Base-by-base conservation (phyloP, 2,888 invertebrate genomes). In the Saturnia pavonia region DNA sequence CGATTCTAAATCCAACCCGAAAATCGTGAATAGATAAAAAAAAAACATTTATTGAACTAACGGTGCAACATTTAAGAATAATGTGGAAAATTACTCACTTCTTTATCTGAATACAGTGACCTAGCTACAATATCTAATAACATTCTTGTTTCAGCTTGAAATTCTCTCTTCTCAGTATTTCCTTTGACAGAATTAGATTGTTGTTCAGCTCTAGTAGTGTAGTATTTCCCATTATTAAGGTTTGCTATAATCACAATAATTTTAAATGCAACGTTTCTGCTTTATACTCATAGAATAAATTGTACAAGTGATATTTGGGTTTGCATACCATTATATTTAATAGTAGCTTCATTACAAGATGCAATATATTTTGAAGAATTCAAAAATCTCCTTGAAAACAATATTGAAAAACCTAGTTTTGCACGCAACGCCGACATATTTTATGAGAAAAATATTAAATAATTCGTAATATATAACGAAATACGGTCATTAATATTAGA, bases 141-240 rank as follows among this genome's bases (percentile, higher is more conserved):
- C 97, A 99, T 99, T 74, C 97, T 95, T 0, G 99, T 99, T 94
- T 99, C 99, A 0, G 99, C 99, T 89, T 99, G 98, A 87, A 99
- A 99, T 87, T 99, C 98, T 91, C 97, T 97, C 84, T 96, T 97
- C 80, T 96, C 96, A 25, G 96, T 95, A 89, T 89, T 93, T 84
- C 95, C 95, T 86, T 93, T 94, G 73, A 91, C 84, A 82, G 85
- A 91, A 88, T 95, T 95, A 40, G 75, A 77, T 48, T 77, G 74
- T 71, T 86, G 77, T 78, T 89, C 88, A 51, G 86, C 76, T 42
- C 80, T 88, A 22, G 88, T 87, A 77, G 86, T 88, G 74, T 82
- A 88, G 27, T 74, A 75, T 77, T 81, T 68, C 25, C 22, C 25
- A 63, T 65, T 63, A 0, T 63, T 63, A 16, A 63, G 27, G 63